phyloP scores from a whole-genome alignment of 2,113 vertebrate genomes.

The Misgurnus mizolepis region DNA sequence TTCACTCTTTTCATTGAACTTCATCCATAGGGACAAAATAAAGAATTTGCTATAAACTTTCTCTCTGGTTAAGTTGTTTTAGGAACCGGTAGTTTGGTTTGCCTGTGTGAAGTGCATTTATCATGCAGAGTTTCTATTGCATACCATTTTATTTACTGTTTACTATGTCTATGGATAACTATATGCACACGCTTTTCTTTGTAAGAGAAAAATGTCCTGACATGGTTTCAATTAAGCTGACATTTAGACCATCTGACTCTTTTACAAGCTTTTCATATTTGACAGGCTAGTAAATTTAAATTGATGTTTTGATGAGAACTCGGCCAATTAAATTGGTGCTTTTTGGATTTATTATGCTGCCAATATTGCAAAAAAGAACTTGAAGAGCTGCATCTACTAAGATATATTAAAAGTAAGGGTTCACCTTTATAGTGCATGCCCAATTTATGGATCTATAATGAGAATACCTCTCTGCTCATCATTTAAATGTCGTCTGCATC shows the following conservation, averaged over 20 bases:
- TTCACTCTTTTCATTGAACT: slow-evolving; percentile 63
- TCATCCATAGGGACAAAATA: slow-evolving; percentile 44
- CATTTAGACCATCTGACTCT: slow-evolving; percentile 1
- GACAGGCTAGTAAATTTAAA: not conserved
- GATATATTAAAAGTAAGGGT: not conserved
- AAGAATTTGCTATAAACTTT: slow-evolving; percentile 46
- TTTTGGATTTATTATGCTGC: not conserved
- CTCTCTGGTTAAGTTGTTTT: slow-evolving; percentile 42
- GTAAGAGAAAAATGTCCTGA: not conserved
- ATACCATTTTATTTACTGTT: not conserved
- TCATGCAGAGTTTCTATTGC: too few relatives aligned
- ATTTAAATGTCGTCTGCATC: slow-evolving; percentile 38
- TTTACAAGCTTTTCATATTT: not conserved
- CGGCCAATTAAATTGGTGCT: not conserved
- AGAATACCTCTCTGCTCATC: slow-evolving; percentile 60
- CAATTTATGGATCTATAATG: slow-evolving; percentile 60
- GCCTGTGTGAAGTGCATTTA: not conserved
- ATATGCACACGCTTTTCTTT: not conserved
- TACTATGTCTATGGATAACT: not conserved
- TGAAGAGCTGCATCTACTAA: not conserved
- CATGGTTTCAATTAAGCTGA: slow-evolving; percentile 18
- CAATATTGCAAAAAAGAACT: not conserved
- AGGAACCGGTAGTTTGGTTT: slow-evolving; percentile 25
- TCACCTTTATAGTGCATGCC: slow-evolving; percentile 43
- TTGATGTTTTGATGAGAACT: not conserved